Base-by-base conservation (phyloP, 2,113 vertebrate species). In the Siniperca knerii region DNA sequence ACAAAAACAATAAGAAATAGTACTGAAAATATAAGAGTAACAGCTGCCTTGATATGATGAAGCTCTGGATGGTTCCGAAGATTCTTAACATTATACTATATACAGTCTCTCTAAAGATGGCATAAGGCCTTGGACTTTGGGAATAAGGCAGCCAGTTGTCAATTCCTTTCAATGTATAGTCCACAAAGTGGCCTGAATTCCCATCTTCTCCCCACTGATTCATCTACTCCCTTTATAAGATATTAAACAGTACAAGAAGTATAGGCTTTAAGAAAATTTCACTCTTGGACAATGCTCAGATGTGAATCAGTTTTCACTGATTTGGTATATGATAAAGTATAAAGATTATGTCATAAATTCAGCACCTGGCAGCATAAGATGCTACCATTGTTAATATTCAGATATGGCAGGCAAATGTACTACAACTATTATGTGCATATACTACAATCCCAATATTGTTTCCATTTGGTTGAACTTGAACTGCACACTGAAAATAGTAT, bases 61-160 rank as follows among this genome's bases (percentile, higher is more conserved):
- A 93, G 92, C 90, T 94, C 92, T 92, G 92, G 89, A 93, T 94
- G 93, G 87, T 89, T 92, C 71, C 12, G 84, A 86, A 87, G 85
- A 86, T 86, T 92, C 83, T 85, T 85, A 92, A 91, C 87, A 82
- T 90, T 92, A 79, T 81, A 89, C 85, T 94, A 92, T 94, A 71
- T 93, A 94, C 93, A 94, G 93, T 92, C 92, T 91, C 84, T 91
- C 88, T 90, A 92, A 78, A 91, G 92, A 91, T 94, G 94, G 91
- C 92, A 55, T 93, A 95, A 95, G 93, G 92, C 95, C 92, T 91
- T 92, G 91, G 90, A 95, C 92, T 93, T 92, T 88, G 87, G 87
- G 93, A 94, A 93, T 95, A 96, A 96, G 95, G 95, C 95, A 95
- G 93, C 90, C 91, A 92, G 90, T 94, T 93, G 93, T 93, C 90